phyloP scores from a whole-genome alignment of 2,113 vertebrate genomes.

The Epinephelus fuscoguttatus region DNA sequence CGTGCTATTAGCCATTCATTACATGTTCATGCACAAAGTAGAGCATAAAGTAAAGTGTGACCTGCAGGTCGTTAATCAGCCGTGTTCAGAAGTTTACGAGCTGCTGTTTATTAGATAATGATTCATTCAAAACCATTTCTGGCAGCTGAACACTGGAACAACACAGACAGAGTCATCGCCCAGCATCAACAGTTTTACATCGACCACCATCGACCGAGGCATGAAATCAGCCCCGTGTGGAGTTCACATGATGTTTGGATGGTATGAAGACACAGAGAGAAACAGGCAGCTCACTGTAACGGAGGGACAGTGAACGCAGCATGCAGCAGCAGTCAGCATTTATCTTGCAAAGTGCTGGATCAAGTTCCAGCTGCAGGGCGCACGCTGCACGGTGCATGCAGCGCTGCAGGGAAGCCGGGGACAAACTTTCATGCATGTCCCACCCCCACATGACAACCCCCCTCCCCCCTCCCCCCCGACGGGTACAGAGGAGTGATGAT shows the following conservation, averaged over 20 bases:
- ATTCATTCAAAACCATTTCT: too few relatives aligned
- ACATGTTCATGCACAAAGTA: too few relatives aligned
- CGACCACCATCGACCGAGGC: neutral
- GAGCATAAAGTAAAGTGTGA: too few relatives aligned
- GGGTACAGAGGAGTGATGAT: conserved; percentile 1
- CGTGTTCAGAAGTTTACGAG: too few relatives aligned
- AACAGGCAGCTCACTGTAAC: neutral
- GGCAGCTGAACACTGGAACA: too few relatives aligned
- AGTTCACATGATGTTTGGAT: conserved; percentile 7
- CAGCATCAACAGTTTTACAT: too few relatives aligned
- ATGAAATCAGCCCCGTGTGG: neutral
- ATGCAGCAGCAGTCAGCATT: conserved; percentile 54
- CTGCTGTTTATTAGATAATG: too few relatives aligned
- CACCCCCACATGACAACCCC: too few relatives aligned
- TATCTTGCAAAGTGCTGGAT: conserved; percentile 42
- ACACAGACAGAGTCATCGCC: too few relatives aligned
- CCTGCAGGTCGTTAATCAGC: too few relatives aligned
- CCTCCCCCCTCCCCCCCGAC: neutral
- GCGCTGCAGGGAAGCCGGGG: conserved; percentile 29
- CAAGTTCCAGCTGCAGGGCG: conserved; percentile 57
- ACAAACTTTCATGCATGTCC: conserved; percentile 61
- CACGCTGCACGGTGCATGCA: conserved; percentile 24
- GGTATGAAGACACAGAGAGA: neutral
- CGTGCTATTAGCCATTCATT: too few relatives aligned
- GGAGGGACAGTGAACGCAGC: conserved; percentile 47